Conservation (phyloP, 2,797 vertebrate genomes). For the Pseudochirops cupreus region DNA sequence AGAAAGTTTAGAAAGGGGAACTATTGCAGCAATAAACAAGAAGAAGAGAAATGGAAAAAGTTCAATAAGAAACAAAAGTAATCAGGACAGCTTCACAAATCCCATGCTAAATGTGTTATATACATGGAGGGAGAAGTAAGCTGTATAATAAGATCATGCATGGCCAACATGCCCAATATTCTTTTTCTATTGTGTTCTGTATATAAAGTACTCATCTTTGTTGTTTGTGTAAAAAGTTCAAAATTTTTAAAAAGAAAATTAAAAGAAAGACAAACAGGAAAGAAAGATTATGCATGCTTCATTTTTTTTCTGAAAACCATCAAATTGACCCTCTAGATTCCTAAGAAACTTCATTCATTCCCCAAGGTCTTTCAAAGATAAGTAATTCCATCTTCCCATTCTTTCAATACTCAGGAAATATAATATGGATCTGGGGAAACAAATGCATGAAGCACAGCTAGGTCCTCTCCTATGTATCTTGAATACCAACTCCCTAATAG, state of each 20-base stretch:
- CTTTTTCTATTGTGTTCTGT: not conserved
- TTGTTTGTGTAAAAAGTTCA: not conserved
- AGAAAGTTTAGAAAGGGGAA: not conserved
- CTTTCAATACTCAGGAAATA: not conserved
- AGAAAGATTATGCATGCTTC: not conserved
- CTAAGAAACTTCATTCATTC: not conserved
- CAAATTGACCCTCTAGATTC: not conserved
- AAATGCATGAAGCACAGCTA: not conserved
- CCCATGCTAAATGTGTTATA: not conserved
- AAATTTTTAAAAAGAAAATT: not conserved
- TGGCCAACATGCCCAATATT: not conserved
- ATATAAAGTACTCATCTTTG: not conserved
- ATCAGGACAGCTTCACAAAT: not conserved
- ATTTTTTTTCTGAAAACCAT: not conserved
- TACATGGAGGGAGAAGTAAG: not conserved
- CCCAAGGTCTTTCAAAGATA: not conserved
- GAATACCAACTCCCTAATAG: not conserved
- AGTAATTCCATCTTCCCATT: not conserved
- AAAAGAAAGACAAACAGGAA: not conserved
- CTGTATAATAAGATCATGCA: not conserved
- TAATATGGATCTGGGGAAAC: not conserved
- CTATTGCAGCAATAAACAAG: not conserved
- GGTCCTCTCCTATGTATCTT: not conserved
- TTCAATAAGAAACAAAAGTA: not conserved
- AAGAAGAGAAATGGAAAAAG: not conserved